These are phyloP conservation scores for Strigamia transsilvanica DNA, from an alignment of 2,888 invertebrate species.

Conservation along the genomic window DNA sequence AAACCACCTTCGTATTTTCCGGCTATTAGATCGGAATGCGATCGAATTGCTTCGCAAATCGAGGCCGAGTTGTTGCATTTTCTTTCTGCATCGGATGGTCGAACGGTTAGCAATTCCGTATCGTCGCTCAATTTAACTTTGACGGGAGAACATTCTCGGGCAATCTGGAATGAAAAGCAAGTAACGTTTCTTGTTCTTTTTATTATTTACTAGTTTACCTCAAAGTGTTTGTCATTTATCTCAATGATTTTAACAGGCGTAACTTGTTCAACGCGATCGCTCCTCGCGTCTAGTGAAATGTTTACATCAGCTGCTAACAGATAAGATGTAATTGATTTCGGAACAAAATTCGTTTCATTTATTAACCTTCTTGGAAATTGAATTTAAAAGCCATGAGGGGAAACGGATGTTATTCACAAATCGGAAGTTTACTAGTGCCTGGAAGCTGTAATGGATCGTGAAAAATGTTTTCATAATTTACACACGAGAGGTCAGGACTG, in stretches of 20 bases:
- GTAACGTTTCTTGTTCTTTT: neutral
- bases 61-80: neutral
- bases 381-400: neutral
- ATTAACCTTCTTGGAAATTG: neutral
- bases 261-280: neutral
- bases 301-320: no score
- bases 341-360: neutral
- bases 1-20: slow-evolving; percentile 89
- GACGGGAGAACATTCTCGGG: neutral
- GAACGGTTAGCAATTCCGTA: neutral
- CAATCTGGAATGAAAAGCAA: neutral
- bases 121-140: neutral
- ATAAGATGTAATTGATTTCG: neutral
- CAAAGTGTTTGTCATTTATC: neutral
- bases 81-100: neutral
- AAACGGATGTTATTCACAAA: neutral
- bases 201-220: neutral
- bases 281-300: no score
- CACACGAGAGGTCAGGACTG: no score
- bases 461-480: no score
- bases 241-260: neutral
- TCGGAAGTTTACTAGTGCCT: neutral
- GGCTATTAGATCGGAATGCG: slow-evolving; percentile 77
- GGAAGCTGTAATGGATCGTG: neutral
- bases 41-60: neutral